phyloP scores from a whole-genome alignment of 2,113 vertebrate genomes.

The Clarias batrachus region DNA sequence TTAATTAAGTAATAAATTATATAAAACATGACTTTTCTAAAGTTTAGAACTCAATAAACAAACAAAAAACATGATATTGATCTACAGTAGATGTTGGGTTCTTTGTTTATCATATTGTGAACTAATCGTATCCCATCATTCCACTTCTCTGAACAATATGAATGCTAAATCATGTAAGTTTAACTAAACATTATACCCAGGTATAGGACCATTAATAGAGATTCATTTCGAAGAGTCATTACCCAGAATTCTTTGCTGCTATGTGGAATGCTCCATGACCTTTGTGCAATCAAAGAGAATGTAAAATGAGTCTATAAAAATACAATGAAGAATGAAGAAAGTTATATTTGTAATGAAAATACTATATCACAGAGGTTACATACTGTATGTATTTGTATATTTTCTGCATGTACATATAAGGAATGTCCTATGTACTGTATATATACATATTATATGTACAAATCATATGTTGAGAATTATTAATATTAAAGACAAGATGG shows the following conservation, averaged over 20 bases:
- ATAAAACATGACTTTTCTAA: neutral
- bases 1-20: neutral
- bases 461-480: slow-evolving; percentile 27
- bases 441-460: slow-evolving; percentile 49
- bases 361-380: slow-evolving; percentile 1
- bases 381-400: slow-evolving; percentile 19
- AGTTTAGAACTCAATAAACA: neutral
- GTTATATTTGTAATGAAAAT: slow-evolving; percentile 50
- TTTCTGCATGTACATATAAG: slow-evolving; percentile 54
- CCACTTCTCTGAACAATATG: neutral
- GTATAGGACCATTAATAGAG: neutral
- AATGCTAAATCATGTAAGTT: slow-evolving; percentile 17
- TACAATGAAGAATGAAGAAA: slow-evolving; percentile 38
- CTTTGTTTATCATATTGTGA: neutral
- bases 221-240: slow-evolving; percentile 22
- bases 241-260: slow-evolving; percentile 52
- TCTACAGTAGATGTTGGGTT: neutral
- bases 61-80: neutral
- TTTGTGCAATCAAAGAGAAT: slow-evolving; percentile 57
- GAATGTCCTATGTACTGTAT: slow-evolving; percentile 34
- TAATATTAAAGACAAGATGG: slow-evolving; percentile 34
- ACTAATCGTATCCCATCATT: neutral
- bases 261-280: slow-evolving; percentile 59
- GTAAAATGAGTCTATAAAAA: slow-evolving; percentile 41
- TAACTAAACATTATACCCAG: neutral